Percentiles rank a stretch among this genome's conserved stretches.
Evolutionary conservation across 2,113 vertebrate genomes (phyloP).

Genomic region (Coregonus clupeaformis): DNA sequence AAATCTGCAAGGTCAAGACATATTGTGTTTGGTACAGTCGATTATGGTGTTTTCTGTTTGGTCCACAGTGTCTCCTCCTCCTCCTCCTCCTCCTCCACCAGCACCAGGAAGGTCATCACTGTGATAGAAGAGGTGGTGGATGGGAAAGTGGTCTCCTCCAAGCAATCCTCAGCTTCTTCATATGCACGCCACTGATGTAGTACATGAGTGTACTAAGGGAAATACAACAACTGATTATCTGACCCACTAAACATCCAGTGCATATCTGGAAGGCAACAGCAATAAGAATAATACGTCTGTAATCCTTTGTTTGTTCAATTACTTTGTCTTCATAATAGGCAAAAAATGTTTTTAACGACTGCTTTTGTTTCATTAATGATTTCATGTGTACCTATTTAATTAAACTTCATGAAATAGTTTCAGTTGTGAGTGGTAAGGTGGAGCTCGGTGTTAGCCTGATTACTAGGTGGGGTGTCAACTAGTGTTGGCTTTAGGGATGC

Average conservation of each 20-base stretch:
- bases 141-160: slow-evolving; percentile 33
- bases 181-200: neutral
- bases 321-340: neutral
- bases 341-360: too few relatives aligned
- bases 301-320: neutral
- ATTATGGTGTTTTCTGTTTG: neutral
- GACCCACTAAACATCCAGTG: neutral
- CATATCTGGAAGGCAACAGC: neutral
- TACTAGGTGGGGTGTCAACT: too few relatives aligned
- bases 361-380: too few relatives aligned
- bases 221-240: neutral
- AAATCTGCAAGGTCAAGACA: too few relatives aligned
- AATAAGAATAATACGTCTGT: neutral
- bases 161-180: slow-evolving; percentile 6
- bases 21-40: too few relatives aligned
- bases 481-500: too few relatives aligned
- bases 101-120: slow-evolving; percentile 32
- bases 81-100: neutral
- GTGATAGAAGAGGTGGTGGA: slow-evolving; percentile 40
- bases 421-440: too few relatives aligned
- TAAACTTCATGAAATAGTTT: too few relatives aligned
- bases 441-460: too few relatives aligned
- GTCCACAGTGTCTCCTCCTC: neutral
- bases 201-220: neutral
- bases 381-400: too few relatives aligned